Evolutionary conservation across 2,113 vertebrate species (phyloP), one percentile per base, ranked within the genome.

Genomic region (Symphodus melops): DNA sequence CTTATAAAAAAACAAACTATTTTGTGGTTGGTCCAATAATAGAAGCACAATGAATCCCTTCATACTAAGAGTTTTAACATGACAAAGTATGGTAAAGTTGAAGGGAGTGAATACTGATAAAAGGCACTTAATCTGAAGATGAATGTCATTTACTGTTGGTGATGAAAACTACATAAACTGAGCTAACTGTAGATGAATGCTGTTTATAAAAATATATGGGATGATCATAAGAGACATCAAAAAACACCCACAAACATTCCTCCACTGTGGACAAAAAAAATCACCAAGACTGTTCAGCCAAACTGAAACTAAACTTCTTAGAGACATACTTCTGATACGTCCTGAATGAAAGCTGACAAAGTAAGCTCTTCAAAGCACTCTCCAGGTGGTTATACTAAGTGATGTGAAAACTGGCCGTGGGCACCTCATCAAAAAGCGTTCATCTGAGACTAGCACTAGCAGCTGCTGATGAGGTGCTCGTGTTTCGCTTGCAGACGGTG

Each of bases 391-490:
- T 75, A 77, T 46, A 63, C 80, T 75, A 85, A 89, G 77, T 75
- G 86, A 86, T 86, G 90, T 74, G 80, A 91, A 87, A 89, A 66
- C 66, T 44, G 84, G 63, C 83, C 77, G 77, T 66, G 77, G 88
- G 80, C 59, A 62, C 77, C 85, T 90, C 88, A 88, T 89, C 86
- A 81, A 80, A 88, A 89, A 67, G 60, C 77, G 65, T 73, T 87
- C 86, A 90, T 79, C 89, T 89, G 86, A 84, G 84, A 87, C 86
- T 61, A 19, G 75, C 75, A 9, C 60, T 54, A 85, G 84, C 86
- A 83, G 81, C 81, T 85, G 81, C 71, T 82, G 77, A 84, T 72
- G 79, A 86, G 79, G 54, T 65, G 81, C 58, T 81, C 70, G 62
- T 79, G 88, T 84, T 86, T 83, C 79, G 21, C 81, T 75, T 67